phyloP scores from a whole-genome alignment of 2,113 vertebrate species.

The Notothenia rossii region DNA sequence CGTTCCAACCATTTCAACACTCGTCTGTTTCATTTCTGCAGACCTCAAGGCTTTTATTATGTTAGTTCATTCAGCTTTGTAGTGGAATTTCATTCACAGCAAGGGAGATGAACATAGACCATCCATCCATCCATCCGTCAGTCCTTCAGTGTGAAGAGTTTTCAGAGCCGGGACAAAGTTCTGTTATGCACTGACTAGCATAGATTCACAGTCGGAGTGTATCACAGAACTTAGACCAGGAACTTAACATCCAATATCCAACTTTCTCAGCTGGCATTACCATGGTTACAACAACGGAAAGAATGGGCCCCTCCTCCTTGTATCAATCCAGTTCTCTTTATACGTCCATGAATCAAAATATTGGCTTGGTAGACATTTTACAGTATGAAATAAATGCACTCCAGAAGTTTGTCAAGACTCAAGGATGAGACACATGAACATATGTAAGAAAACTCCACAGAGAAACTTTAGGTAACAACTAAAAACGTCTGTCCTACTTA shows the following conservation, averaged over 20 bases:
- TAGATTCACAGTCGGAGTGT: constrained; percentile 88
- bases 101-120: not conserved
- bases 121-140: not conserved
- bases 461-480: no score
- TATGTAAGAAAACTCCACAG: no score
- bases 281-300: not conserved
- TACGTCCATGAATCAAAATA: no score
- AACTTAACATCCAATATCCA: constrained; percentile 14
- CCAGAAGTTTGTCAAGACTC: no score
- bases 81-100: constrained; percentile 7
- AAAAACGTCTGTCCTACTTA: no score
- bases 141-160: constrained; percentile 21
- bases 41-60: not conserved
- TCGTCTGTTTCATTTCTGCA: not conserved
- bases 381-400: no score
- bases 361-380: no score
- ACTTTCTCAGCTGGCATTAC: not conserved
- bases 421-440: no score
- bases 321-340: no score
- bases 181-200: constrained; percentile 91
- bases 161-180: constrained; percentile 85
- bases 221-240: constrained; percentile 89
- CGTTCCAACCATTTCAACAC: constrained; percentile 18
- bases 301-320: no score
- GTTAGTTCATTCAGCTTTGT: not conserved